A percentile compares a stretch with the other conserved stretches of the same genome.
phyloP scores from a whole-genome alignment of 2,797 vertebrate species.

The Hydrophis major region DNA sequence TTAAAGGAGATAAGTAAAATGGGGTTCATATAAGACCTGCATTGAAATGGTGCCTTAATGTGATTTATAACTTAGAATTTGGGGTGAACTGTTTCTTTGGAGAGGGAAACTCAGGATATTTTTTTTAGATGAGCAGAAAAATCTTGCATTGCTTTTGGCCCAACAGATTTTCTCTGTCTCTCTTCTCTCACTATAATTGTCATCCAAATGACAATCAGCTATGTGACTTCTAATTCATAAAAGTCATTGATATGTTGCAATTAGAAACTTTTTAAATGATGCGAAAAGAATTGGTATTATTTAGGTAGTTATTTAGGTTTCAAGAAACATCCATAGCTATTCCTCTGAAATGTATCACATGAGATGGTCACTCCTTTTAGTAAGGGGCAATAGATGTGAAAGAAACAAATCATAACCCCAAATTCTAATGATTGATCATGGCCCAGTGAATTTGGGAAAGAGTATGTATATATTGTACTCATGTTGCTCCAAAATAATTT shows the following conservation, averaged over 20 bases:
- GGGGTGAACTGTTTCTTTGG: not conserved
- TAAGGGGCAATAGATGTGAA: not conserved
- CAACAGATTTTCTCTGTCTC: not conserved
- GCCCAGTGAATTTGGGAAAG: not conserved
- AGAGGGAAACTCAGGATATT: not conserved
- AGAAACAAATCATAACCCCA: not conserved
- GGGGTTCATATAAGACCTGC: not conserved
- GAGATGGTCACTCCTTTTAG: not conserved
- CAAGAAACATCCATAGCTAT: not conserved
- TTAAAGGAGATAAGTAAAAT: not conserved
- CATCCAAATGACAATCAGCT: not conserved
- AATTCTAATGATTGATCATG: not conserved
- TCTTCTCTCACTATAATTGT: not conserved
- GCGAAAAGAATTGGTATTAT: not conserved
- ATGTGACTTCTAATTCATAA: not conserved
- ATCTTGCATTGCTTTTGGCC: not conserved
- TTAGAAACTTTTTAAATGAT: not conserved
- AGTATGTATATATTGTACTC: too few species aligned
- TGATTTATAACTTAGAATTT: not conserved
- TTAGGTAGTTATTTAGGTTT: not conserved
- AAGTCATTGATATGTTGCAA: not conserved
- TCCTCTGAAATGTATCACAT: not conserved
- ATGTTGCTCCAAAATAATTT: too few species aligned
- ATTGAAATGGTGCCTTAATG: not conserved
- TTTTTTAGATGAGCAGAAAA: not conserved